Evolutionary conservation across 2,888 invertebrate species (phyloP).

Genomic region (Eupithecia insigniata): DNA sequence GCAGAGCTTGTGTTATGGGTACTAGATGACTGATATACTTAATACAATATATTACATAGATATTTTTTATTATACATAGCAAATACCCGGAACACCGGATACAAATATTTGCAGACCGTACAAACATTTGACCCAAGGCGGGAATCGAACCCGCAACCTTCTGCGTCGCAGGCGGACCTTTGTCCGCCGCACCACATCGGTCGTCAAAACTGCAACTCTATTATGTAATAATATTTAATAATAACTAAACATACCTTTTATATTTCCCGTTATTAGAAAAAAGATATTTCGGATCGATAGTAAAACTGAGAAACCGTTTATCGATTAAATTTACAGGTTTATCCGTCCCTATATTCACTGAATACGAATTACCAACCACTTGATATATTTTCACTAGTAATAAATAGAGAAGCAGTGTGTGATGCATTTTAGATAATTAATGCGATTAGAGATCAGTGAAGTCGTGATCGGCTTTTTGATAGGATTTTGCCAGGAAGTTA

Average conservation of each 20-base stretch:
- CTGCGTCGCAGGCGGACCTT: no score
- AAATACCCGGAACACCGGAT: no score
- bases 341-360: slow-evolving; percentile 85
- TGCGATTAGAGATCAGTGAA: slow-evolving; percentile 1
- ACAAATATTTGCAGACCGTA: no score
- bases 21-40: no score
- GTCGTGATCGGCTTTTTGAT: slow-evolving; percentile 49
- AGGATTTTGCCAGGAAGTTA: slow-evolving; percentile 43
- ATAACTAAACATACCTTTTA: slow-evolving; percentile 53
- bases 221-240: no score
- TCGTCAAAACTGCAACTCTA: no score
- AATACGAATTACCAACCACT: slow-evolving; percentile 72
- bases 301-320: slow-evolving; percentile 89
- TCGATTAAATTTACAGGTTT: slow-evolving; percentile 86
- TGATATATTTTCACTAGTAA: slow-evolving; percentile 35
- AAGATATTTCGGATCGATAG: slow-evolving; percentile 87
- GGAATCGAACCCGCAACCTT: no score
- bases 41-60: no score
- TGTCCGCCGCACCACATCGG: no score
- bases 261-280: slow-evolving; percentile 68
- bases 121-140: no score
- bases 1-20: no score
- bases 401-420: background rate
- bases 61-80: no score
- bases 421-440: slow-evolving; percentile 25